These are phyloP conservation scores for Nyctalus aviator DNA, from an alignment of 2,797 vertebrate species.

Conservation along the genomic window DNA sequence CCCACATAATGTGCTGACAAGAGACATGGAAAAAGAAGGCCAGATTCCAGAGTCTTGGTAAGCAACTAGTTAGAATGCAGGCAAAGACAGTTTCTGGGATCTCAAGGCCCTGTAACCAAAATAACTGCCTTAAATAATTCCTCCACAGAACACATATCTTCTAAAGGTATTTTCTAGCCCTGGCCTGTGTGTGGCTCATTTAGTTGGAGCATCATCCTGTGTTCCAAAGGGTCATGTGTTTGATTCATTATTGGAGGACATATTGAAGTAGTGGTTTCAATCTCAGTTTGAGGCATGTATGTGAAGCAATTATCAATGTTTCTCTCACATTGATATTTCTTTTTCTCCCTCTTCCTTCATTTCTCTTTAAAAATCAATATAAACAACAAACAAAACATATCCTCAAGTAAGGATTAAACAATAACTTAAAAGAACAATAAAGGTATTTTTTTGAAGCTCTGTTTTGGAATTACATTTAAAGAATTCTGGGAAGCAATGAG, in stretches of 20 bases:
- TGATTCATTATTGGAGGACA: background rate
- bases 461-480: background rate
- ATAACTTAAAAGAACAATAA: background rate
- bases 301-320: background rate
- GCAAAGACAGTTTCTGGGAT: background rate
- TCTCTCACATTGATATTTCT: background rate
- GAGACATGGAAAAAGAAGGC: background rate
- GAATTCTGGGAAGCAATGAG: background rate
- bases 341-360: background rate
- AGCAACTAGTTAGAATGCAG: background rate
- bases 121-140: background rate
- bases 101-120: background rate
- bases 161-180: background rate
- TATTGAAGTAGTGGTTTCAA: no score
- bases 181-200: background rate
- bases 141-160: background rate
- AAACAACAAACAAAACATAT: background rate
- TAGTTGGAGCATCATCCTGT: background rate
- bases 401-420: background rate
- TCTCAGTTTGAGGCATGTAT: background rate
- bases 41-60: background rate
- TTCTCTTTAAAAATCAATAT: background rate
- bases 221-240: background rate
- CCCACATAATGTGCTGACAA: background rate
- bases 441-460: background rate